Evolutionary conservation across 1,140 invertebrate species (phyloP).

Genomic region (Drosophila nannoptera): DNA sequence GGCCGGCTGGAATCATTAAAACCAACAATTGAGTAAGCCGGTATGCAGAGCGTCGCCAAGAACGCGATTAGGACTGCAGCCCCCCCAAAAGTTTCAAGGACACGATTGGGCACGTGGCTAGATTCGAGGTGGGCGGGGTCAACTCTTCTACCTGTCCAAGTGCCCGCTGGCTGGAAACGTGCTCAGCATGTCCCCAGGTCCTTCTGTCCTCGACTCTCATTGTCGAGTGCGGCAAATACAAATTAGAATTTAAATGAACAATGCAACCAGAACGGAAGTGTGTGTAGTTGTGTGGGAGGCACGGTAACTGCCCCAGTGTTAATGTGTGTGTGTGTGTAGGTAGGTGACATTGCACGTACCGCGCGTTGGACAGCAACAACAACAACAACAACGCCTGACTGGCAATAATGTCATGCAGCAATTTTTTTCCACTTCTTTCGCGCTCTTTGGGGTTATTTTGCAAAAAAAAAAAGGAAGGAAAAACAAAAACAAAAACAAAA

Average conservation of each 20-base stretch:
- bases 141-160: constrained; percentile 46
- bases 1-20: constrained; percentile 31
- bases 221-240: constrained; percentile 75
- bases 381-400: constrained; percentile 31
- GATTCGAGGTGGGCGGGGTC: constrained; percentile 1
- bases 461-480: neutral
- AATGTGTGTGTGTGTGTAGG: constrained; percentile 35
- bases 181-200: constrained; percentile 30
- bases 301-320: too few relatives aligned
- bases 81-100: constrained; percentile 61
- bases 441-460: constrained; percentile 17
- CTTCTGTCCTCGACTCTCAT: constrained; percentile 39
- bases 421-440: constrained; percentile 26
- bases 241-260: constrained; percentile 78
- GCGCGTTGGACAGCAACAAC: constrained; percentile 43
- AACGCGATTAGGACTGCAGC: constrained; percentile 49
- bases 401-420: constrained; percentile 69
- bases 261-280: constrained; percentile 72
- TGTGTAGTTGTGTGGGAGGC: constrained; percentile 39
- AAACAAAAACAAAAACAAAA: constrained; percentile 28
- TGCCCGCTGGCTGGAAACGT: constrained; percentile 63
- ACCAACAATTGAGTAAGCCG: constrained; percentile 24
- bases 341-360: constrained; percentile 60
- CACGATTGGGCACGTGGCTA: constrained; percentile 60
- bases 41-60: constrained; percentile 30